Percentiles rank a stretch among this genome's conserved stretches.
These are phyloP conservation scores for Pasiphila rectangulata DNA, from an alignment of 2,888 invertebrate species.

Conservation along the genomic window DNA sequence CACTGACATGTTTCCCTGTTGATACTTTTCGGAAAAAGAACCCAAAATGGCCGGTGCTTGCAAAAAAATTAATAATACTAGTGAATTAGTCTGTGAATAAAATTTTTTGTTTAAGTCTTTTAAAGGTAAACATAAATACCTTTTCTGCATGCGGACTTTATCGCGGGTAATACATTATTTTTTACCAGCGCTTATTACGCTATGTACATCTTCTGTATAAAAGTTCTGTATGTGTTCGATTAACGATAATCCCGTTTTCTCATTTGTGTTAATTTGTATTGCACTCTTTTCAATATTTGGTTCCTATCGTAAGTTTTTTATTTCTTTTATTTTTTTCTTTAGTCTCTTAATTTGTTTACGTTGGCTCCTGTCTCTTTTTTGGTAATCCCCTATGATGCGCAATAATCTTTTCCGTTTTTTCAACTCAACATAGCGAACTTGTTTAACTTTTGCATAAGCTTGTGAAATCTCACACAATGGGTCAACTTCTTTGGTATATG, in stretches of 20 bases:
- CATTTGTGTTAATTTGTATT: too few species aligned
- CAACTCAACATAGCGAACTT: too few species aligned
- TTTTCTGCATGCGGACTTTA: slow-evolving; percentile 18
- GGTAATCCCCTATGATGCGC: too few species aligned
- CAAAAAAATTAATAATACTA: slow-evolving; percentile 16
- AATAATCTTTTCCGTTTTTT: too few species aligned
- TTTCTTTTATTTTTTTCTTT: too few species aligned
- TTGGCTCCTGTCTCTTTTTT: too few species aligned
- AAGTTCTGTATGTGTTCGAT: slow-evolving; percentile 10
- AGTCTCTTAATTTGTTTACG: too few species aligned
- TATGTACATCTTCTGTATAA: slow-evolving; percentile 15
- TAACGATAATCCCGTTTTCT: slow-evolving; percentile 11
- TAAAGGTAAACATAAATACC: slow-evolving; percentile 12
- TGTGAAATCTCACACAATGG: slow-evolving; percentile 8
- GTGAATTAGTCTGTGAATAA: slow-evolving; percentile 7
- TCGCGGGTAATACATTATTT: slow-evolving; percentile 20
- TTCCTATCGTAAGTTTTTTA: too few species aligned
- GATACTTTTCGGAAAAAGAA: slow-evolving; percentile 15
- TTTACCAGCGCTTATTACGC: slow-evolving; percentile 14
- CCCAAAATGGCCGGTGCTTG: slow-evolving; percentile 23
- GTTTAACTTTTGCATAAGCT: too few species aligned
- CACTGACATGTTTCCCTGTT: slow-evolving; percentile 24
- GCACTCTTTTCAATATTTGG: too few species aligned
- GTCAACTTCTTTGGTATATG: slow-evolving; percentile 8
- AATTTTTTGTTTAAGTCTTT: slow-evolving; percentile 17